Percentiles rank a stretch among this genome's conserved stretches.
phyloP scores from a whole-genome alignment of 2,113 vertebrate genomes.

The Myocastor coypus region DNA sequence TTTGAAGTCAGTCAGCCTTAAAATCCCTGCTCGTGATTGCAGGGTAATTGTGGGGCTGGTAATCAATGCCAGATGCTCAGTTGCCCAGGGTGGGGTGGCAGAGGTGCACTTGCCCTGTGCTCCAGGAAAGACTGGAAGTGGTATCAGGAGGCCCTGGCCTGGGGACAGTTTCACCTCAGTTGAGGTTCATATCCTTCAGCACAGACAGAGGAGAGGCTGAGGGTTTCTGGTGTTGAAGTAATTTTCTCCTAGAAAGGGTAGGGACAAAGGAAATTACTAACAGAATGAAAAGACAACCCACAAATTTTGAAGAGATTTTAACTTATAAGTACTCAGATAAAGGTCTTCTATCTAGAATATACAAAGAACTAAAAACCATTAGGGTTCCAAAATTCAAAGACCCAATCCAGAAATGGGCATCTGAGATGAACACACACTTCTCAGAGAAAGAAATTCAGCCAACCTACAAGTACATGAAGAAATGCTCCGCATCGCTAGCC shows the following conservation, averaged over 20 bases:
- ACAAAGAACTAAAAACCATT: too few relatives aligned
- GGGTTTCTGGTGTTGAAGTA: background rate
- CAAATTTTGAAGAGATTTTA: too few relatives aligned
- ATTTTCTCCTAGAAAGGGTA: background rate
- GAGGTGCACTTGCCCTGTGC: background rate
- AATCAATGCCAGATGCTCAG: constrained; percentile 83
- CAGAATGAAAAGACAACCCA: too few relatives aligned
- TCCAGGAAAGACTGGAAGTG: background rate
- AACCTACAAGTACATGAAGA: too few relatives aligned
- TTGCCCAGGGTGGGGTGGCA: constrained; percentile 43
- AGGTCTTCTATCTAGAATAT: too few relatives aligned
- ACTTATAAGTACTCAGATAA: too few relatives aligned
- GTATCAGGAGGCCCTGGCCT: background rate
- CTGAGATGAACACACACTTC: too few relatives aligned
- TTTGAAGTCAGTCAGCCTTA: constrained; percentile 87
- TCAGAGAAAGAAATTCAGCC: too few relatives aligned
- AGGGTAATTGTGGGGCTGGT: constrained; percentile 81
- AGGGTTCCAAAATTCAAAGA: too few relatives aligned
- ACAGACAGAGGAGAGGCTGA: background rate
- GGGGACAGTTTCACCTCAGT: background rate
- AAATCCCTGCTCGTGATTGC: constrained; percentile 82
- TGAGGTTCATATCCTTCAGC: background rate
- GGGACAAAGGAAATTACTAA: too few relatives aligned
- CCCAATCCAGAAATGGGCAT: too few relatives aligned
- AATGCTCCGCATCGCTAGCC: too few relatives aligned